These are phyloP conservation scores for Proales similis DNA, from an alignment of 1,140 invertebrate genomes.

Conservation along the genomic window DNA sequence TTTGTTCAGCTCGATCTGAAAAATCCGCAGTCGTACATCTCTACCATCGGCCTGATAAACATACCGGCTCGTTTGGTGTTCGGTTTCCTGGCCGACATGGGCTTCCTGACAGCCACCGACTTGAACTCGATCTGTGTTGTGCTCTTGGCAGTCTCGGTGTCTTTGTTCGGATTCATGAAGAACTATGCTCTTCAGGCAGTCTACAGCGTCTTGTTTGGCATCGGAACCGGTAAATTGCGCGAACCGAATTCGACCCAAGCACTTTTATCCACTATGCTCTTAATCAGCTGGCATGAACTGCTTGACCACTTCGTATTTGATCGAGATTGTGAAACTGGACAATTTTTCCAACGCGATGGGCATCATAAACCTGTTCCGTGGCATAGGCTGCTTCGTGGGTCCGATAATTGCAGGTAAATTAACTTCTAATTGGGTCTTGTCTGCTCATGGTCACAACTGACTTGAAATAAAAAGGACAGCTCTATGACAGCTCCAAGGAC, in stretches of 20 bases:
- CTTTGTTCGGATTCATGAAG: constrained; percentile 6
- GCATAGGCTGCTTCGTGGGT: constrained; percentile 23
- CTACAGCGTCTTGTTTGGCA: constrained; percentile 2
- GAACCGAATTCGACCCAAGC: too few species aligned
- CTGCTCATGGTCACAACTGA: too few species aligned
- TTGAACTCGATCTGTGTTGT: constrained; percentile 5
- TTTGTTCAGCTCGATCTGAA: constrained; percentile 13
- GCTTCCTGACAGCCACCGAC: constrained; percentile 5
- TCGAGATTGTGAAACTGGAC: constrained; percentile 26
- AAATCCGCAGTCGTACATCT: constrained; percentile 39
- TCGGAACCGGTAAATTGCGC: constrained; percentile 9
- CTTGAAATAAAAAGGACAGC: too few species aligned
- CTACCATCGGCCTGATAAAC: constrained; percentile 61
- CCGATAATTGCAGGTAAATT: constrained; percentile 20
- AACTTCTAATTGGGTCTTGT: too few species aligned
- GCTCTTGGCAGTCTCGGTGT: constrained; percentile 1
- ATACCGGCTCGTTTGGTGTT: constrained; percentile 16
- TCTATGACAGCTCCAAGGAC: too few species aligned
- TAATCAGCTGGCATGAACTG: constrained; percentile 35
- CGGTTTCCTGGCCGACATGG: constrained; percentile 26
- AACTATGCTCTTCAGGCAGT: not conserved
- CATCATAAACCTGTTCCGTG: constrained; percentile 31
- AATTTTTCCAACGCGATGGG: constrained; percentile 37
- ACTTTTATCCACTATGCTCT: too few species aligned
- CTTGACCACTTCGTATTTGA: constrained; percentile 19